Base-by-base conservation (phyloP, 2,888 invertebrate genomes). In the Desoria tigrina region DNA sequence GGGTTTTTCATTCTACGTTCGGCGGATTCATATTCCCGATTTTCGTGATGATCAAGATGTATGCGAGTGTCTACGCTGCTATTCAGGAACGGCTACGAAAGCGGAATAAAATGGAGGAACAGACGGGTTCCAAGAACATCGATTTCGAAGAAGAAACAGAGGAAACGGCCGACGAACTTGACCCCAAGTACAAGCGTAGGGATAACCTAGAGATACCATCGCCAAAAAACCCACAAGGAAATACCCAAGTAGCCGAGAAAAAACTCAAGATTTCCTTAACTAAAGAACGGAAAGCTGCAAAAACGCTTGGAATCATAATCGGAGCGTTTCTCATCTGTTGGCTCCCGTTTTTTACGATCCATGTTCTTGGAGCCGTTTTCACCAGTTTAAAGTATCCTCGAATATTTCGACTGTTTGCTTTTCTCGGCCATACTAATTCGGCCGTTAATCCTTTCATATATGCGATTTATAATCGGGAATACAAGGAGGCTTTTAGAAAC, bases 271-370 rank as follows among this genome's bases (percentile, higher is more conserved):
- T 96, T 77, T 95, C 94, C 1, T 81, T 96, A 71, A 93, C 94
- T 1, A 90, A 95, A 78, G 97, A 98, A 79, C 84, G 97, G 62
- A 85, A 94, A 50, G 97, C 97, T 0, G 96, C 96, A 0, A 84
- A 95, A 59, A 97, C 96, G 0, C 84, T 98, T 3, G 96, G 95
- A 24, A 95, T 97, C 62, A 96, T 98, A 64, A 96, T 97, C 89
- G 96, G 96, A 3, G 95, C 94, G 0, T 98, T 98, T 79, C 93
- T 96, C 53, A 88, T 96, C 11, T 97, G 97, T 81, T 98, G 97
- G 97, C 83, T 96, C 67, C 97, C 97, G 2, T 98, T 97, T 83
- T 97, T 96, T 81, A 86, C 95, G 27, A 32, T 66, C 45, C 62
- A 49, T 11, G 11, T 11, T n/a, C 6, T 4, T 16, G 3, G 11